Percentiles rank a stretch among this genome's conserved stretches.
Conservation (phyloP, 2,113 vertebrate species). For the Hassar affinis region DNA sequence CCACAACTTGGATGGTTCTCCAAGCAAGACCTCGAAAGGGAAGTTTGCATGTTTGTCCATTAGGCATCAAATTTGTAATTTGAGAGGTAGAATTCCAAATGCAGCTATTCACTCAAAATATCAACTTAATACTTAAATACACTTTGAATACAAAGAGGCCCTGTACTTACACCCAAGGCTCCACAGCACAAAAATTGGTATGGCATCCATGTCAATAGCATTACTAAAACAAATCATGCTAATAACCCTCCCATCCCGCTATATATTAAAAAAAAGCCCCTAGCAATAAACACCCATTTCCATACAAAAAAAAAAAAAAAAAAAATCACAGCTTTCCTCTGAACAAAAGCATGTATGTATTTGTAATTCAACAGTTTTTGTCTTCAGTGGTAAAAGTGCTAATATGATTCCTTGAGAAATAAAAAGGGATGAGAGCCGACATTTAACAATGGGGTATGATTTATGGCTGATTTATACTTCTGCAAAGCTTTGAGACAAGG, state of each 20-base stretch:
- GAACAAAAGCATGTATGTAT: constrained; percentile 60
- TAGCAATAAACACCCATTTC: constrained; percentile 8
- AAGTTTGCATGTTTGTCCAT: constrained; percentile 41
- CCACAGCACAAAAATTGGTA: constrained; percentile 41
- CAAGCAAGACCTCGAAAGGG: constrained; percentile 62
- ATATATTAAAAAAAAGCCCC: constrained; percentile 31
- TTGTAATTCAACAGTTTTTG: constrained; percentile 53
- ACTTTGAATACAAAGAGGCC: constrained; percentile 43
- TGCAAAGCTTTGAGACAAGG: background rate
- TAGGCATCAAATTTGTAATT: constrained; percentile 46
- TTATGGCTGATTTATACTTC: constrained; percentile 18
- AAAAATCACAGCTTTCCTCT: constrained; percentile 73
- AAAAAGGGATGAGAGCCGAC: constrained; percentile 55
- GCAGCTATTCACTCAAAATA: constrained; percentile 38
- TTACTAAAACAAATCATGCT: constrained; percentile 35
- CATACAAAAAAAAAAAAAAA: background rate
- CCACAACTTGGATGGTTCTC: constrained; percentile 41
- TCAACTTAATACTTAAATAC: constrained; percentile 48
- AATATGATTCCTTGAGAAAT: constrained; percentile 72
- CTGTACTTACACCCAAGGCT: constrained; percentile 28
- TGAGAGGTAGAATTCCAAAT: constrained; percentile 57
- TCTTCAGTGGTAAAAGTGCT: constrained; percentile 76
- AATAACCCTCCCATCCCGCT: constrained; percentile 28
- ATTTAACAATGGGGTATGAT: constrained; percentile 38
- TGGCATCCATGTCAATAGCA: constrained; percentile 41